A percentile compares a stretch with the other conserved stretches of the same genome.
Evolutionary conservation across 2,797 vertebrate species (phyloP).

Genomic region (Malacoraja senta): DNA sequence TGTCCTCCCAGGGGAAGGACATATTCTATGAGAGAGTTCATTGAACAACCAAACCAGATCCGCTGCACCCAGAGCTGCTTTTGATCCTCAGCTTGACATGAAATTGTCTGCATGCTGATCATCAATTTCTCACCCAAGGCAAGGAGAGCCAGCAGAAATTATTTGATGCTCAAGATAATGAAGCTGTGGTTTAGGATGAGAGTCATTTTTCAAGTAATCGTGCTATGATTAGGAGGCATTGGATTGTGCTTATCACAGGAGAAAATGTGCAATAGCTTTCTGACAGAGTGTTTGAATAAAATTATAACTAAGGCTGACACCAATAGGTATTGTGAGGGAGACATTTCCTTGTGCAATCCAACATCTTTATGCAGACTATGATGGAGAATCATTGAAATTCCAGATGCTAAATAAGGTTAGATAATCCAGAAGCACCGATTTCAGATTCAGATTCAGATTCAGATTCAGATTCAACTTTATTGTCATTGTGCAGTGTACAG

Average conservation of each 20-base stretch:
- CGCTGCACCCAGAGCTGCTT: constrained; percentile 9
- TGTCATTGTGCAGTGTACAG: too few relatives aligned
- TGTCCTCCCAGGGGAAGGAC: background rate
- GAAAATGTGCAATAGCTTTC: background rate
- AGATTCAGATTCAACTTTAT: too few relatives aligned
- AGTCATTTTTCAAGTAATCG: background rate
- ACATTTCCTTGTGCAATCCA: background rate
- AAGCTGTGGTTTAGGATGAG: constrained; percentile 4
- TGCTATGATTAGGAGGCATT: background rate
- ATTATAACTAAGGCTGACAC: background rate
- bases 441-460: too few relatives aligned
- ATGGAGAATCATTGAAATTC: too few relatives aligned
- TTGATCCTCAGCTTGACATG: background rate
- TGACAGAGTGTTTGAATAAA: background rate
- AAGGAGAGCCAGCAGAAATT: background rate
- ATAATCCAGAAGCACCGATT: too few relatives aligned
- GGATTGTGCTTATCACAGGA: background rate
- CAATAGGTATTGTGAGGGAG: background rate
- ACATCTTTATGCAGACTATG: too few relatives aligned
- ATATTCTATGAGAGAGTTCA: background rate
- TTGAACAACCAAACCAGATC: background rate
- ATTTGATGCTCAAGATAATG: background rate
- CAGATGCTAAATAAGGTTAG: too few relatives aligned
- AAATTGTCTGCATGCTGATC: background rate
- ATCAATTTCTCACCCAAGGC: background rate